Conservation (phyloP, 2,113 vertebrate species). For the Machaerirhynchus nigripectus region DNA sequence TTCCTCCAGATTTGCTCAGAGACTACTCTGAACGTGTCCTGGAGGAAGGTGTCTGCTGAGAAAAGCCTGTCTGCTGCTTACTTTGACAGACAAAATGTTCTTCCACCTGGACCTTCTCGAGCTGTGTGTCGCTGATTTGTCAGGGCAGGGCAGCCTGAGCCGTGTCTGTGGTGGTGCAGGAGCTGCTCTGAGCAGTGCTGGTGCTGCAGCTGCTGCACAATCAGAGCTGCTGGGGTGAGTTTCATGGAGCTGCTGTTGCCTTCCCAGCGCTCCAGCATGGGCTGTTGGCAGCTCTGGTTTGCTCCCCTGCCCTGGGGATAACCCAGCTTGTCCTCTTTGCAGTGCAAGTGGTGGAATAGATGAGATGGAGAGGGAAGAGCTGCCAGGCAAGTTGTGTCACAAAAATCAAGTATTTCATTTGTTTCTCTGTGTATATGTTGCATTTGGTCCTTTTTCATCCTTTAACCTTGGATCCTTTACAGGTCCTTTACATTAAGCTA, state of each 20-base stretch:
- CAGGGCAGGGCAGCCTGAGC: not conserved
- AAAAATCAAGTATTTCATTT: not conserved
- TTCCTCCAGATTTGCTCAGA: not conserved
- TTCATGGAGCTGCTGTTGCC: not conserved
- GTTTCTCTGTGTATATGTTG: not conserved
- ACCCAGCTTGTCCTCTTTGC: not conserved
- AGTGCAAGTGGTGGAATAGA: not conserved
- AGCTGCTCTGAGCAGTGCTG: not conserved
- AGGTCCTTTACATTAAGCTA: not conserved
- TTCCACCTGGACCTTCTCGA: not conserved
- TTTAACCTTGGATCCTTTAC: not conserved
- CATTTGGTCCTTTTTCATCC: not conserved
- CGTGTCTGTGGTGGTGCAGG: fast-evolving
- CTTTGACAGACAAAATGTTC: not conserved
- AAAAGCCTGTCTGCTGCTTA: not conserved
- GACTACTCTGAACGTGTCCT: not conserved
- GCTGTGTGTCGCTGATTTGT: not conserved
- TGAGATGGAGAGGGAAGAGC: not conserved
- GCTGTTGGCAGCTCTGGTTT: not conserved
- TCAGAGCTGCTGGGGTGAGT: not conserved
- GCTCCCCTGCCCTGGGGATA: not conserved
- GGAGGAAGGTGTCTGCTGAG: not conserved
- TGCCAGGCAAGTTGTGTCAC: not conserved
- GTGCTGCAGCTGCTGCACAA: fast-evolving
- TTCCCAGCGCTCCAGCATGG: fast-evolving